phyloP scores from a whole-genome alignment of 2,113 vertebrate species.

The Gracilinanus agilis region DNA sequence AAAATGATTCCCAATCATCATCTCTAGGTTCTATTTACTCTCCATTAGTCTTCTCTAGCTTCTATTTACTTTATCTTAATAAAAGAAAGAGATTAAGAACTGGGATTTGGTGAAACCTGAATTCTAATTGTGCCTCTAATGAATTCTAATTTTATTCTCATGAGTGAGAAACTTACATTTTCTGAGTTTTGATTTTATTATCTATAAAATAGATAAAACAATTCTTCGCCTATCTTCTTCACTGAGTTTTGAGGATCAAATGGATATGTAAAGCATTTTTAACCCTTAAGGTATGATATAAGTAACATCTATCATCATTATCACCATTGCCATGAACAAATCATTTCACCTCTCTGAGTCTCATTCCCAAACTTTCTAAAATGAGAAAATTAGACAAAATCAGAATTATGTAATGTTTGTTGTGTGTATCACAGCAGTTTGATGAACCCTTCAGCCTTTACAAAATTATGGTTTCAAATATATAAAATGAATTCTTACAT shows the following conservation, averaged over 20 bases:
- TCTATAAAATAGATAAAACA: background rate
- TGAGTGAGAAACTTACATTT: background rate
- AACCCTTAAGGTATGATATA: background rate
- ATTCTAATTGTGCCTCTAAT: background rate
- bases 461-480: background rate
- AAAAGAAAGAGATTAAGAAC: background rate
- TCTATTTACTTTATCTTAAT: background rate
- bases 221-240: background rate
- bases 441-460: background rate
- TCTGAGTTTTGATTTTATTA: background rate
- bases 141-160: background rate
- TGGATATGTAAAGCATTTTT: background rate
- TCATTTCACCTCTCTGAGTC: background rate
- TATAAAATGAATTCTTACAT: background rate
- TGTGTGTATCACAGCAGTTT: background rate
- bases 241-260: background rate
- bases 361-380: background rate
- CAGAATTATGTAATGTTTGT: background rate
- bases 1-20: background rate
- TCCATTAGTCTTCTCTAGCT: too few relatives aligned
- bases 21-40: background rate
- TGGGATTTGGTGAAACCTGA: background rate
- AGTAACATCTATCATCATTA: background rate
- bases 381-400: background rate
- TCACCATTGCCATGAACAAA: background rate